These are phyloP conservation scores for Drosophila fungiperda DNA, from an alignment of 2,888 invertebrate species.

Conservation along the genomic window DNA sequence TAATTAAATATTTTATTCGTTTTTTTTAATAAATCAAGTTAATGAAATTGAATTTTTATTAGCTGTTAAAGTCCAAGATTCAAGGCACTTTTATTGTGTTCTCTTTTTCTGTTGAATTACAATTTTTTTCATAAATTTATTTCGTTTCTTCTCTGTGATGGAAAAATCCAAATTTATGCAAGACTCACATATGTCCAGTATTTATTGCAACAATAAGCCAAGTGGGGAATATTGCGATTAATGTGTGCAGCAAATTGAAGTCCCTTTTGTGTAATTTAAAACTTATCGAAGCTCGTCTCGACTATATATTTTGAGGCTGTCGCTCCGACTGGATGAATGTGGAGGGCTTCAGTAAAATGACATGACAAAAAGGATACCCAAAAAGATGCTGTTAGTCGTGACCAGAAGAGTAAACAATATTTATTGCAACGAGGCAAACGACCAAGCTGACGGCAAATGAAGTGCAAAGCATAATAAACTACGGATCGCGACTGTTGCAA, in stretches of 20 bases:
- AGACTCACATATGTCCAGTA: background rate
- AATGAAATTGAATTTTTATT: background rate
- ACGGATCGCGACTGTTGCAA: conserved; percentile 62
- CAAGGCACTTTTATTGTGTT: background rate
- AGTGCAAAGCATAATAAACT: conserved; percentile 74
- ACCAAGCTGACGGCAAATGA: conserved; percentile 60
- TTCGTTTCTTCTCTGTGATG: background rate
- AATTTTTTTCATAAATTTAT: background rate
- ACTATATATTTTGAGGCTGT: conserved; percentile 42
- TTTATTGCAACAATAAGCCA: conserved; percentile 5
- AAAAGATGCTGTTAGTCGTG: conserved; percentile 52
- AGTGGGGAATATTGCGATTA: background rate
- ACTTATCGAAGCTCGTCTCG: conserved; percentile 55
- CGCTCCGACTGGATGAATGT: conserved; percentile 66
- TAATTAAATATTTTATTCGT: background rate
- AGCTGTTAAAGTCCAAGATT: background rate
- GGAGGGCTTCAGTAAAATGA: conserved; percentile 66
- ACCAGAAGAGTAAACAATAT: conserved; percentile 68
- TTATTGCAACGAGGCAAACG: conserved; percentile 54
- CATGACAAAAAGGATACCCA: conserved; percentile 75
- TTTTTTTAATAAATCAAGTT: no score
- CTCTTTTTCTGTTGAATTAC: background rate
- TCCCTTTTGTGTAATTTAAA: conserved; percentile 58
- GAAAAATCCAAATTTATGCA: background rate
- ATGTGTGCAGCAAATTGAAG: conserved; percentile 46